These are phyloP conservation scores for Xanthia togata DNA, from an alignment of 2,888 invertebrate species.

Conservation along the genomic window DNA sequence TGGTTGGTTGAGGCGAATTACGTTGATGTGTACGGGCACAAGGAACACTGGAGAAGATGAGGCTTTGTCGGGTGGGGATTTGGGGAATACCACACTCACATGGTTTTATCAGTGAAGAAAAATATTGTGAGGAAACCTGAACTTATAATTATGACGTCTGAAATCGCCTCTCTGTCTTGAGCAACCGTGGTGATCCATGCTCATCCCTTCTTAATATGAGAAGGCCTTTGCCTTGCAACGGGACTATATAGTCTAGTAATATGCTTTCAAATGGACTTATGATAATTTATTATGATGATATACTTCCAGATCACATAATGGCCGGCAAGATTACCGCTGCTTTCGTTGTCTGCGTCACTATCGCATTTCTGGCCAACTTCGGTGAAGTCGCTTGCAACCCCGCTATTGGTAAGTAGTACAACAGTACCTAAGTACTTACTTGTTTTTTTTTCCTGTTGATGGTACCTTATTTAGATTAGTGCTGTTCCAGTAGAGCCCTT, in stretches of 20 bases:
- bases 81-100: not conserved
- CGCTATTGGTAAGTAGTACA: slow-evolving; percentile 83
- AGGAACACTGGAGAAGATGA: not conserved
- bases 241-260: not conserved
- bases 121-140: too few species aligned
- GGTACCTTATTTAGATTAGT: not conserved
- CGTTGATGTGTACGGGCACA: not conserved
- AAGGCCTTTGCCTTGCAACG: not conserved
- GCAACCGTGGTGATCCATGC: not conserved
- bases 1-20: not conserved
- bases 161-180: not conserved
- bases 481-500: not conserved
- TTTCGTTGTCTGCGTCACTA: slow-evolving; percentile 73
- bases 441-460: too few species aligned
- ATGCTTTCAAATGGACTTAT: not conserved
- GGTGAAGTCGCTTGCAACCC: slow-evolving; percentile 78
- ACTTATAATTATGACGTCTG: not conserved
- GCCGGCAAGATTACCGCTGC: slow-evolving; percentile 78
- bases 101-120: not conserved
- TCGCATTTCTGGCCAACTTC: slow-evolving; percentile 74
- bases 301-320: slow-evolving; percentile 74
- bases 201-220: not conserved
- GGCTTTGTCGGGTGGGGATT: not conserved
- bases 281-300: not conserved
- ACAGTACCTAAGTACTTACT: not conserved